Base-by-base conservation (phyloP, 2,113 vertebrate species). In the Cebidichthys violaceus region DNA sequence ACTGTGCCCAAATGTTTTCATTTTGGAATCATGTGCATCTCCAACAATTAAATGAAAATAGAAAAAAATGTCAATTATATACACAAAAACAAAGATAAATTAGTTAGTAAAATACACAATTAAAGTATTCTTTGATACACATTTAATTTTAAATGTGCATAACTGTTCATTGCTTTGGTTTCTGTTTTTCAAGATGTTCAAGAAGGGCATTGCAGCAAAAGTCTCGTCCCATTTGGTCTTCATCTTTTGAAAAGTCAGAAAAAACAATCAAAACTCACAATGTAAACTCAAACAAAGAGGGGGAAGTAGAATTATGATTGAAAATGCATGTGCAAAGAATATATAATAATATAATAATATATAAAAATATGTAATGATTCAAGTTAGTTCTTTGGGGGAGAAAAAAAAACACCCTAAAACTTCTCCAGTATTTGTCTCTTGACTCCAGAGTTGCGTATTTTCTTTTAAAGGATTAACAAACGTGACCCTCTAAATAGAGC, bases 11-110 rank as follows among this genome's bases (percentile, higher is more conserved):
- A 11, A 8, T 54, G 47, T 76, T 80, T 82, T 86, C 45, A 27
- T 70, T 88, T 75, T 10, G 55, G 41, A 31, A 35, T 88, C 71
- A 80, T 68, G 73, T 62, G 76, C 64, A 47, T 79, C 33, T 55
- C 27, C 59, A 67, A 68, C 57, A 75, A 70, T 45, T 39, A 47
- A 60, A 65, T 45, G 55, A 45, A 76, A 59, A 78, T 14, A 60
- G 35, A 37, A 20, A 77, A 77, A 17, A 20, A 22, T 52, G 17
- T 10, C 2, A 43, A 7, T 65, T 67, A 76, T 24, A 61, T 3
- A 45, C 24, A 61, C 14, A 77, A 47, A 62, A 69, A 61, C 5
- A 39, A 33, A 33, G 54, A 70, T n/a, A 67, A 57, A 81, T 54
- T 5, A 67, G 27, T 13, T 9, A 43, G 33, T 14, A 17, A 13